phyloP scores from a whole-genome alignment of 2,113 vertebrate genomes.

The Acanthochromis polyacanthus region DNA sequence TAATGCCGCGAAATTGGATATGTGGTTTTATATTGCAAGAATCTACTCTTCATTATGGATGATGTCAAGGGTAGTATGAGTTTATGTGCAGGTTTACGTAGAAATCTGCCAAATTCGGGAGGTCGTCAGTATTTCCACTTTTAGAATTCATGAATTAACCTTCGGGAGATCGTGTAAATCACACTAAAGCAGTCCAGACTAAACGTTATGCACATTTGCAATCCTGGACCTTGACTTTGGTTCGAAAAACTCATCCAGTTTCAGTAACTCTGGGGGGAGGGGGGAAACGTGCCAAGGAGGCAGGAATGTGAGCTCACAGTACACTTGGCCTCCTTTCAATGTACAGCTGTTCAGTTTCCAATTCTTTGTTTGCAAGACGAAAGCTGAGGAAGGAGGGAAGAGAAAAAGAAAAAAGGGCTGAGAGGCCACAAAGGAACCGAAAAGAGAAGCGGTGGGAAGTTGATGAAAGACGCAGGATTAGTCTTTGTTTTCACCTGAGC shows the following conservation, averaged over 20 bases:
- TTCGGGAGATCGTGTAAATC: no score
- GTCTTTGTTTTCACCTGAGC: constrained; percentile 14
- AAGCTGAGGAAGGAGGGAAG: not conserved
- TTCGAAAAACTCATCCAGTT: not conserved
- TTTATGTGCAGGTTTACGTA: no score
- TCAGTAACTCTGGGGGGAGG: not conserved
- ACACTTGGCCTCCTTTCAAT: constrained; percentile 34
- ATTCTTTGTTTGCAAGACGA: constrained; percentile 36
- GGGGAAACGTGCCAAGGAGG: constrained; percentile 8
- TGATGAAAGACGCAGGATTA: constrained; percentile 26
- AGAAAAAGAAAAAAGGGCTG: not conserved
- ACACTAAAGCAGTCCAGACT: no score
- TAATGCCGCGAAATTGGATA: no score
- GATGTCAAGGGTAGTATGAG: no score
- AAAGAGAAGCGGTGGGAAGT: constrained; percentile 1
- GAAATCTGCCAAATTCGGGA: no score
- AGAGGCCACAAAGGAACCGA: constrained; percentile 14
- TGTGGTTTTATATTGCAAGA: no score
- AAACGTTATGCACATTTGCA: not conserved
- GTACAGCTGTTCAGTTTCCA: constrained; percentile 14
- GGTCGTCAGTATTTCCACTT: no score
- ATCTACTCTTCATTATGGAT: no score
- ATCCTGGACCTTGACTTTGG: not conserved
- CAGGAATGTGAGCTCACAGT: constrained; percentile 11
- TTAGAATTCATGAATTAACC: no score